Evolutionary conservation across 2,888 invertebrate species (phyloP), one percentile per base, ranked within the genome.

Genomic region (Keiferia lycopersicella): DNA sequence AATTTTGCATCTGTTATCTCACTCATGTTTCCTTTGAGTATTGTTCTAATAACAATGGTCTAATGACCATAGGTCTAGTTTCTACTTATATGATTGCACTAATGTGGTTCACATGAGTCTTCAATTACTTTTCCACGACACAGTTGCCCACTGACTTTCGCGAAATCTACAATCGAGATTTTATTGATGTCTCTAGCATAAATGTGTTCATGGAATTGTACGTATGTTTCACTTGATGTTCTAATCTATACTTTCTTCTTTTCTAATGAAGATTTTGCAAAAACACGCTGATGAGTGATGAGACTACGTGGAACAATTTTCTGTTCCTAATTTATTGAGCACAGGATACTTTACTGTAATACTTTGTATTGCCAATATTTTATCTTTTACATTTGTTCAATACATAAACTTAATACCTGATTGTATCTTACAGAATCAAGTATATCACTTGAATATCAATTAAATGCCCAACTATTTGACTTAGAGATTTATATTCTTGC

Each of bases 1-100:
- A 61, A 66, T 62, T 68, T 60, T 18, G 50, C 50, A 61, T 61
- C 61, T 70, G 63, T 64, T 61, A 61, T 61, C 61, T 71, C 63
- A 45, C 60, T 66, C 58, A 62, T 65, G 65, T 61, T 45, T 56
- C 59, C 34, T 53, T 62, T 20, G 51, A 34, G 59, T 62, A 62
- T 65, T 65, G 65, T 65, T 65, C 45, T 62, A 65, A 53, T 45
- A 62, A 62, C 65, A 62, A 65, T 62, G 65, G 57, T 64, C 50
- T 62, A 26, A 57, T 50, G 45, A 50, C 50, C 61, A 48, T 39
- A 58, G n/a, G 30, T 56, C 3, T 56, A 10, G 10, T 30, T 20
- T 56, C 3, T 56, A 10, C 16, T 30, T 20, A 6, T 53, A n/a
- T 53, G 34, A 8, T n/a, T n/a, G 30, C 30, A 53, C 34, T 34